Base-by-base conservation (phyloP, 2,888 invertebrate genomes). In the Pedicia rivosa region DNA sequence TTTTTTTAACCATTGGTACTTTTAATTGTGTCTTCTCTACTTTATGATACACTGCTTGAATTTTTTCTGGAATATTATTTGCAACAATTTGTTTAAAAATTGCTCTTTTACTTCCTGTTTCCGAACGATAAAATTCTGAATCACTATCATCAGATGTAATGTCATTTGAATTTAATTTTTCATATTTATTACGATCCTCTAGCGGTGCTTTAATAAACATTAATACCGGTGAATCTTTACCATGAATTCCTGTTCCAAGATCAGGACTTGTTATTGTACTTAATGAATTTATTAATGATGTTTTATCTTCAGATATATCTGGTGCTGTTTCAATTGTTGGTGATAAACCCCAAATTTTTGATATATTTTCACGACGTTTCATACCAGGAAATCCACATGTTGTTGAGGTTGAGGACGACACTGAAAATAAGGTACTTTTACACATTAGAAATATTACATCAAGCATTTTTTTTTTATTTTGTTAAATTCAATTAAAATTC, bases 111-210 rank as follows among this genome's bases (percentile, higher is more conserved):
- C 42, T 37, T 12, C 48, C 49, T 38, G 56, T 55, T 40, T 60
- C 59, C 42, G 58, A 56, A n/a, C 15, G 10, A 42, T 57, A 59
- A 39, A 51, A 52, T 43, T 62, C 62, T 26, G 66, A 66, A 40
- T 59, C 60, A 29, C 66, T 68, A 48, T 68, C 69, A 46, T 68
- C 69, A 40, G 59, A 68, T 28, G 68, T 71, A 31, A 67, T 55
- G 43, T 74, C 73, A 44, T 70, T 72, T 50, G 68, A 71, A 2
- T 72, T 68, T 32, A 83, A 59, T 53, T 82, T 81, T 49, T 80
- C 79, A 51, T 82, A 83, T 49, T 79, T 80, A 14, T 78, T 77
- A 20, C 80, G 67, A 53, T 79, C 77, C 48, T 79, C 78, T 4
- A 74, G 46, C 0, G 77, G 77, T 0, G 71, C 66, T 46, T 69